Percentiles rank a stretch among this genome's conserved stretches.
Conservation (phyloP, 1,140 invertebrate species). For the Rhyacophila brunnea region DNA sequence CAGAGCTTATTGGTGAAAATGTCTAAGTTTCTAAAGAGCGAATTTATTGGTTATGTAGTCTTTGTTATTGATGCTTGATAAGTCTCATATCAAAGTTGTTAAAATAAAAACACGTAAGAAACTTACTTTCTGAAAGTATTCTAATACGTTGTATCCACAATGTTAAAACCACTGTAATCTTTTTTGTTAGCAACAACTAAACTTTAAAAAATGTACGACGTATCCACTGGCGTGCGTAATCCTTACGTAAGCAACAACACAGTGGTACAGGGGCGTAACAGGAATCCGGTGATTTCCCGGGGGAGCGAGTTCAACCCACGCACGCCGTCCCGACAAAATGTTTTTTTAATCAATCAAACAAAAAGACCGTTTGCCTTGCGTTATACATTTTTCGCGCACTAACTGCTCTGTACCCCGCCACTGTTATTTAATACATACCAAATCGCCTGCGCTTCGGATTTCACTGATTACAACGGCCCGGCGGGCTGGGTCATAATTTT, state of each 20-base stretch:
- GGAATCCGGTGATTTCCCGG: slow-evolving; percentile 33
- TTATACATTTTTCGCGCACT: slow-evolving; percentile 6
- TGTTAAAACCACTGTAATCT: no score
- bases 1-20: no score
- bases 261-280: slow-evolving; percentile 9
- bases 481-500: no score
- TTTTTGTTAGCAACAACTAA: no score
- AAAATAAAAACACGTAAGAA: no score
- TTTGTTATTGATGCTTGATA: no score
- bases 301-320: slow-evolving; percentile 21
- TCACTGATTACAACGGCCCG: neutral
- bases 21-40: no score
- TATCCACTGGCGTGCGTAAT: neutral
- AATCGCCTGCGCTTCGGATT: neutral
- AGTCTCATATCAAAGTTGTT: no score
- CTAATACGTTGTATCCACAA: no score
- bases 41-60: no score
- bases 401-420: neutral
- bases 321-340: slow-evolving; percentile 30
- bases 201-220: no score
- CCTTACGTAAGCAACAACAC: slow-evolving; percentile 12
- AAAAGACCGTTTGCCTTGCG: slow-evolving; percentile 7
- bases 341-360: slow-evolving; percentile 37
- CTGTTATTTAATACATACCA: slow-evolving; percentile 31
- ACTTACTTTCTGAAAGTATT: no score